A percentile compares a stretch with the other conserved stretches of the same genome.
Conservation (phyloP, 2,797 vertebrate species). For the Phalloptychus januarius region DNA sequence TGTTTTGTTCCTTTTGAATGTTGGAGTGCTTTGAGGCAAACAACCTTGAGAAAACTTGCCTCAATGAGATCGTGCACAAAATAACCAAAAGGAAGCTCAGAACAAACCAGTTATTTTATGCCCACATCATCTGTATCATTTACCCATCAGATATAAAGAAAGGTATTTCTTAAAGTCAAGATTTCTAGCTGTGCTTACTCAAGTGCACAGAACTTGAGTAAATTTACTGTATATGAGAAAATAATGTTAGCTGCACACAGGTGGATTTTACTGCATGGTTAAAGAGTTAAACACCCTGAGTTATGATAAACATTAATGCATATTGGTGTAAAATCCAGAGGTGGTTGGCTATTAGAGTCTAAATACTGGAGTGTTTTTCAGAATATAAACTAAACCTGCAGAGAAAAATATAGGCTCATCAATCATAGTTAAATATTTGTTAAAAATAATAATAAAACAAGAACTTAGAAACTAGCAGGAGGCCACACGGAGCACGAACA, state of each 20-base stretch:
- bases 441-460: too few relatives aligned
- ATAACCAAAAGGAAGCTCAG: neutral
- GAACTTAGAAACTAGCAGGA: too few relatives aligned
- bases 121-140: neutral
- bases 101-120: neutral
- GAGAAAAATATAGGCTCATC: too few relatives aligned
- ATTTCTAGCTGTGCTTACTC: neutral
- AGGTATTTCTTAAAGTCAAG: neutral
- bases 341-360: neutral
- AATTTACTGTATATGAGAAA: neutral
- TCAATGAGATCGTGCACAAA: neutral
- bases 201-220: neutral
- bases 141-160: neutral
- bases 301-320: neutral
- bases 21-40: constrained; percentile 1
- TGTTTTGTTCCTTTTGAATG: constrained; percentile 1
- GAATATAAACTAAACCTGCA: too few relatives aligned
- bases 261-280: neutral
- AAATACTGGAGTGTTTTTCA: too few relatives aligned
- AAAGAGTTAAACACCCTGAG: neutral
- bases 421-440: too few relatives aligned
- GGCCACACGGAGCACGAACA: too few relatives aligned
- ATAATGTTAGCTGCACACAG: neutral
- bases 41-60: neutral
- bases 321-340: neutral